A percentile compares a stretch with the other conserved stretches of the same genome.
phyloP scores from a whole-genome alignment of 1,140 invertebrate species.

The Tribolium madens region DNA sequence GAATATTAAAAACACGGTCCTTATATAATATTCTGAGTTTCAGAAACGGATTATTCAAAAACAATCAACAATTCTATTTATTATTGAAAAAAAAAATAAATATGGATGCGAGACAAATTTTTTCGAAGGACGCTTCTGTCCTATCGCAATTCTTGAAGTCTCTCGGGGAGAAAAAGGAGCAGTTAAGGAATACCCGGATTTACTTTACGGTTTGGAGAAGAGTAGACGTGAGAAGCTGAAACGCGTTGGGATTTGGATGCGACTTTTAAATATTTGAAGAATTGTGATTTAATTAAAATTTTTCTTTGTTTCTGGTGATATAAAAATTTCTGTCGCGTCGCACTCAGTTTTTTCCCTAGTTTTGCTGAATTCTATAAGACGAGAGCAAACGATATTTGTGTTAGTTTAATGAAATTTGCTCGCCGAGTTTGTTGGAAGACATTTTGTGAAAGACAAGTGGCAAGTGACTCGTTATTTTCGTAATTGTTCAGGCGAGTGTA shows the following conservation, averaged over 20 bases:
- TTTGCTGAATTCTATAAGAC: neutral
- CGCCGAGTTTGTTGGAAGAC: neutral
- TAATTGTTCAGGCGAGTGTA: neutral
- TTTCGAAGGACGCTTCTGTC: no score
- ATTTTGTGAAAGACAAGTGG: slow-evolving; percentile 3
- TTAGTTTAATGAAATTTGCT: slow-evolving; percentile 10
- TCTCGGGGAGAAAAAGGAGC: neutral
- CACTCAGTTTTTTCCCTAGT: no score
- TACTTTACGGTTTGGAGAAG: neutral
- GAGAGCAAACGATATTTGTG: neutral
- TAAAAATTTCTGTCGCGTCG: no score
- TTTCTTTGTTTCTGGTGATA: no score
- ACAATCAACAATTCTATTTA: neutral
- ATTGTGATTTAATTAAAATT: no score
- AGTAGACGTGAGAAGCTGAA: neutral
- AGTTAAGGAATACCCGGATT: neutral
- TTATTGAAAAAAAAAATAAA: neutral
- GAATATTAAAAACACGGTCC: slow-evolving; percentile 18
- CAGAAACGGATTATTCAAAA: neutral
- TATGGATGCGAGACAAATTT: neutral
- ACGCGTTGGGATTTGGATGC: no score
- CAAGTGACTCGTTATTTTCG: neutral
- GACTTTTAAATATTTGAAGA: no score
- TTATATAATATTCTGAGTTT: neutral
- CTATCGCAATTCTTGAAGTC: neutral